These are phyloP conservation scores for Kryphioiulus occultus DNA, from an alignment of 2,888 invertebrate species.

Conservation along the genomic window DNA sequence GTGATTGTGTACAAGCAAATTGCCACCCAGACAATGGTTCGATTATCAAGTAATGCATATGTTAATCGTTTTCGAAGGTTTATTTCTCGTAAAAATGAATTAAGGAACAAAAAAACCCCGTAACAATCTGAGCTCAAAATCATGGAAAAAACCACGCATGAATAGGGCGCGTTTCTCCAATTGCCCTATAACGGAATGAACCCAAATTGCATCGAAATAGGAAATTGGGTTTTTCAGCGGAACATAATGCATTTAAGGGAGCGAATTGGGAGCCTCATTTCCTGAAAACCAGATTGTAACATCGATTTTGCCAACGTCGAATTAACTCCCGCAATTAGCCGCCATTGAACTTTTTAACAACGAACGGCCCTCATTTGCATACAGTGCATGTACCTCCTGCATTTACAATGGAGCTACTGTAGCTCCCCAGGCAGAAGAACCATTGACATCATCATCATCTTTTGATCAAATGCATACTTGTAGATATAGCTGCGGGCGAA, in stretches of 20 bases:
- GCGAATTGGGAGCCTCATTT: not conserved
- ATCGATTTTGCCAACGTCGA: conserved; percentile 11
- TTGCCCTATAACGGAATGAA: conserved; percentile 8
- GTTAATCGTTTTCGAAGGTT: not conserved
- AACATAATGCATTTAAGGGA: not conserved
- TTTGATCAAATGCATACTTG: not conserved
- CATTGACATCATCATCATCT: not conserved
- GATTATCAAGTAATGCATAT: not conserved
- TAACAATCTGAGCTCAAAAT: not conserved
- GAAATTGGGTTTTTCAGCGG: not conserved
- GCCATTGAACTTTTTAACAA: not conserved
- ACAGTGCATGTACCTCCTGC: no score
- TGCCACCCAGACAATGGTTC: not conserved
- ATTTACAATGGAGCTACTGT: not conserved
- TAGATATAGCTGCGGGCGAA: not conserved
- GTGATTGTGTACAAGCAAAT: no score
- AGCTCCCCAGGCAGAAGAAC: not conserved
- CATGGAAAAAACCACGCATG: not conserved
- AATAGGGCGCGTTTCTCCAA: not conserved
- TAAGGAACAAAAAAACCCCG: not conserved
- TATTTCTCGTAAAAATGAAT: not conserved
- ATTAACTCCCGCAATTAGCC: not conserved
- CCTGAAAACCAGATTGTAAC: not conserved
- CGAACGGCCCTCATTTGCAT: not conserved
- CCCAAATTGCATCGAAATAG: conserved; percentile 3